Conservation (phyloP, 2,797 vertebrate genomes). For the Enteromius trimaculatus region DNA sequence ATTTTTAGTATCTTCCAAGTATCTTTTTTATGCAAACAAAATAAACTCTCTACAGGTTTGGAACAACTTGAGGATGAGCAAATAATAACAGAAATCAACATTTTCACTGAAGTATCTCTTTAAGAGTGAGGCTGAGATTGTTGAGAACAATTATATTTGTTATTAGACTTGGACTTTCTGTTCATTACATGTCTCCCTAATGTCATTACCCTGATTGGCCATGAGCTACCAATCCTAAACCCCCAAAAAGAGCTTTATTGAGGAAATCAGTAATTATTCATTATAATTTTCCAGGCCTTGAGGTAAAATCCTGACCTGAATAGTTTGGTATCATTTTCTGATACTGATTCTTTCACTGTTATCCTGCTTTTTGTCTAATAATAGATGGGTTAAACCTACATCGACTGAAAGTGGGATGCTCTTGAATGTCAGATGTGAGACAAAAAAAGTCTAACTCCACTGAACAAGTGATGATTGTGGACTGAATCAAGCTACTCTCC, state of each 20-base stretch:
- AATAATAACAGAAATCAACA: background rate
- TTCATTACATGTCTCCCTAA: background rate
- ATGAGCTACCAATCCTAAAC: background rate
- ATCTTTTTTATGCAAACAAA: background rate
- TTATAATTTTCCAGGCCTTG: constrained; percentile 22
- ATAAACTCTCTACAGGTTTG: background rate
- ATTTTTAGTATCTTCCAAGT: background rate
- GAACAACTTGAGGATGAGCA: background rate
- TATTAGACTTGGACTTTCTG: background rate
- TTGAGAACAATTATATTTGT: constrained; percentile 4
- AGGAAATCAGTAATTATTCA: constrained; percentile 27
- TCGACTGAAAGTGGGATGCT: constrained; percentile 44
- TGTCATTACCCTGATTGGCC: constrained; percentile 16
- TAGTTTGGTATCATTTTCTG: constrained; percentile 20
- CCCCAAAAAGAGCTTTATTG: background rate
- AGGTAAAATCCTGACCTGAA: constrained; percentile 36
- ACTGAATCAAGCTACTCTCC: background rate
- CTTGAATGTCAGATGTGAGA: constrained; percentile 39
- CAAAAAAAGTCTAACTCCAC: constrained; percentile 13
- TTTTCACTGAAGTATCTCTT: background rate
- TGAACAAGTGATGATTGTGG: constrained; percentile 11
- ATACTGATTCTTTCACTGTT: constrained; percentile 39
- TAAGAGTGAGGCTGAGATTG: background rate
- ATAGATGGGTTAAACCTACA: constrained; percentile 18
- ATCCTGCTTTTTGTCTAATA: constrained; percentile 47